Conservation (phyloP, 2,797 vertebrate species). For the Pseudochirops cupreus region DNA sequence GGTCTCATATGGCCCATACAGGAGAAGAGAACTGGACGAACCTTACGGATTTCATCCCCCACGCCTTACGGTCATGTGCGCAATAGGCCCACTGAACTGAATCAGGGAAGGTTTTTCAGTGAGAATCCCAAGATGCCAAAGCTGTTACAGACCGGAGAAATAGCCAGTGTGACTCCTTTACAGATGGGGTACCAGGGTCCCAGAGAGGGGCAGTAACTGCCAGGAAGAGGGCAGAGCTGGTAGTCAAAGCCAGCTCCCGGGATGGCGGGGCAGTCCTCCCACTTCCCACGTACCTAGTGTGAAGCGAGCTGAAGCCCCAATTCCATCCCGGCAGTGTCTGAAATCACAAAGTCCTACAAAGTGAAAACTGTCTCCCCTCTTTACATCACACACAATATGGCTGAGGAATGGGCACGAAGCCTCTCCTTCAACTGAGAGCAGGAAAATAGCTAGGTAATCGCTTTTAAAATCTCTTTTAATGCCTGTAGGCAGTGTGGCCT, state of each 20-base stretch:
- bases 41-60: neutral
- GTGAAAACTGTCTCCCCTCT: neutral
- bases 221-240: neutral
- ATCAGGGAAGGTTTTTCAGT: neutral
- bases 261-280: neutral
- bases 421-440: neutral
- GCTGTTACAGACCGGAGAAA: neutral
- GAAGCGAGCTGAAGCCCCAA: neutral
- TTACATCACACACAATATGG: no score
- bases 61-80: neutral
- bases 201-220: neutral
- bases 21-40: neutral
- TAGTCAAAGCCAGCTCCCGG: neutral
- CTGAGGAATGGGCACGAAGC: neutral
- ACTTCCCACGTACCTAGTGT: neutral
- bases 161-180: neutral
- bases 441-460: neutral
- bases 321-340: neutral
- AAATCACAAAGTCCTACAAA: neutral
- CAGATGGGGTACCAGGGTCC: no score
- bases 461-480: neutral
- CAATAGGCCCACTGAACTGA: neutral
- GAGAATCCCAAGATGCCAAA: neutral
- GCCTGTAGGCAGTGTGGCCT: no score
- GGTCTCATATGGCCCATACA: neutral